Percentiles rank a stretch among this genome's conserved stretches.
phyloP scores from a whole-genome alignment of 92 coral and sea anemone genomes.

The Montipora capitata region DNA sequence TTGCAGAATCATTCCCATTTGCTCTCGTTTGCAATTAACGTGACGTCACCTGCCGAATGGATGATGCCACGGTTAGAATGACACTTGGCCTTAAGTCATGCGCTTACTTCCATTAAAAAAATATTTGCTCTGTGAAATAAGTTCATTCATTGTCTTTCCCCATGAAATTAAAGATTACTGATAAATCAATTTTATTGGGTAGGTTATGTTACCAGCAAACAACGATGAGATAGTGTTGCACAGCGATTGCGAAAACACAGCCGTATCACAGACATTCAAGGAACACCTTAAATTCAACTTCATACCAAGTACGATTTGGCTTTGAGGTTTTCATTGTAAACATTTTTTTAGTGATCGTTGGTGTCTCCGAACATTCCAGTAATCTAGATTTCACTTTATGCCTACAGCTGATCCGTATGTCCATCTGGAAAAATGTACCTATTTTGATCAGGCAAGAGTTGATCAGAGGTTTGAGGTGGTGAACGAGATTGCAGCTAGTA shows the following conservation, averaged over 20 bases:
- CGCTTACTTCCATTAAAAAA: no score
- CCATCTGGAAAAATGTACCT: conserved; percentile 75
- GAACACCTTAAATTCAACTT: conserved; percentile 85
- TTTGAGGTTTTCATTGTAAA: background rate
- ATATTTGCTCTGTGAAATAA: no score
- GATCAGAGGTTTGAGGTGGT: conserved; percentile 95
- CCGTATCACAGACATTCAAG: conserved; percentile 33
- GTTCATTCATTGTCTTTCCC: background rate
- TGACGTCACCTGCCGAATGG: no score
- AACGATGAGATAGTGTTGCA: conserved; percentile 75
- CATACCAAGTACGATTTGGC: conserved; percentile 88
- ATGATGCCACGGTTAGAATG: no score
- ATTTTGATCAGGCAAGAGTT: conserved; percentile 88
- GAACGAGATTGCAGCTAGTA: conserved; percentile 87
- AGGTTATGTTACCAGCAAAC: conserved; percentile 84
- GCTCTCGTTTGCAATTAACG: no score
- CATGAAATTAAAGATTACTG: background rate
- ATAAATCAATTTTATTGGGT: background rate
- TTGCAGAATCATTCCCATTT: no score
- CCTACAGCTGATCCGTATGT: conserved; percentile 84
- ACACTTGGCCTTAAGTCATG: no score
- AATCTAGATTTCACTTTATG: background rate
- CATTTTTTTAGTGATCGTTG: no score
- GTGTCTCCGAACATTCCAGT: background rate
- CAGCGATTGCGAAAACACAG: conserved; percentile 92